Conservation (phyloP, 2,888 invertebrate species). For the Protodeltote pygarga region DNA sequence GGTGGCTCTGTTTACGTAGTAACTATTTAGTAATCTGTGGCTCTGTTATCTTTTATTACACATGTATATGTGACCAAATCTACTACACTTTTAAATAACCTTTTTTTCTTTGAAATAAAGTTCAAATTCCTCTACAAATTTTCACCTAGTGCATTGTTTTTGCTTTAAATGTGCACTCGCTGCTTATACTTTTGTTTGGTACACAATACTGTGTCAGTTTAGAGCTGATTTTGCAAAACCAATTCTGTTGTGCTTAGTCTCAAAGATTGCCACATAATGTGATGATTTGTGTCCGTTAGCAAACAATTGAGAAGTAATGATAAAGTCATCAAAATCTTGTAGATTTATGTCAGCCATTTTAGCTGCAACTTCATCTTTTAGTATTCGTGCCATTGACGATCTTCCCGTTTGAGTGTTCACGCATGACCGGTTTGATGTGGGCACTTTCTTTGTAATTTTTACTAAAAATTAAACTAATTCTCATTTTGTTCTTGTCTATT, state of each 20-base stretch:
- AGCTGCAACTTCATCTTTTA: slow-evolving; percentile 1
- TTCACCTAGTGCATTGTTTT: slow-evolving; percentile 41
- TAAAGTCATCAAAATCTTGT: slow-evolving; percentile 31
- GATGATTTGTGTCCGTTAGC: slow-evolving; percentile 29
- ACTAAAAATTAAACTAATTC: too few relatives aligned
- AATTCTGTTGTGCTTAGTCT: slow-evolving; percentile 42
- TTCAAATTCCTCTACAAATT: slow-evolving; percentile 27
- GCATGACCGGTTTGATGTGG: too few relatives aligned
- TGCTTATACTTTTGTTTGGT: slow-evolving; percentile 57
- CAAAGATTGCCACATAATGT: slow-evolving; percentile 33
- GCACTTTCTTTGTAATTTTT: too few relatives aligned
- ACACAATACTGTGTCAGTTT: slow-evolving; percentile 64
- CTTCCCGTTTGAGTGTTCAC: too few relatives aligned
- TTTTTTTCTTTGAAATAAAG: slow-evolving; percentile 19
- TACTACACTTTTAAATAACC: slow-evolving; percentile 3
- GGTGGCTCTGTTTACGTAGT: too few relatives aligned
- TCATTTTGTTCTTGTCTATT: too few relatives aligned
- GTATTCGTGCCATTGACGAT: too few relatives aligned
- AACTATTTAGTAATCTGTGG: too few relatives aligned
- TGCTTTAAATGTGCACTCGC: slow-evolving; percentile 33
- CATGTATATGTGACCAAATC: slow-evolving; percentile 2
- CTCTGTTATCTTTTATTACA: too few relatives aligned
- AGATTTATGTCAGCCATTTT: slow-evolving; percentile 26
- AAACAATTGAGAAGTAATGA: slow-evolving; percentile 31
- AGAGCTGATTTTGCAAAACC: slow-evolving; percentile 60